Conservation (phyloP, 2,888 invertebrate genomes). For the Stenodera caucasica region DNA sequence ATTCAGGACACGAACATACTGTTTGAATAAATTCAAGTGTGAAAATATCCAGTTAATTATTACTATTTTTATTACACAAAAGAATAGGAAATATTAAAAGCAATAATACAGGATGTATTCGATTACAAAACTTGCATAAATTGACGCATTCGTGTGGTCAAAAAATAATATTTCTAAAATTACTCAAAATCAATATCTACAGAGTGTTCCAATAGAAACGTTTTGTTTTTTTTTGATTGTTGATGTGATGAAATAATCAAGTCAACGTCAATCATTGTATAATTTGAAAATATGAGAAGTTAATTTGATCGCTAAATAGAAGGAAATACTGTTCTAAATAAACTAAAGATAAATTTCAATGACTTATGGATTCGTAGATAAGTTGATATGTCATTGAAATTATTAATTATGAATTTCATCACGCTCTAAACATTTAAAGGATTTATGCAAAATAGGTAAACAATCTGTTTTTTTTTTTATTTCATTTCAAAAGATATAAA, state of each 20-base stretch:
- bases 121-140: no score
- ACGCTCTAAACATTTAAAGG: not conserved
- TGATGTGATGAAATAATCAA: no score
- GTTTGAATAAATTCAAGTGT: not conserved
- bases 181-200: not conserved
- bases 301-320: not conserved
- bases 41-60: not conserved
- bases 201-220: no score
- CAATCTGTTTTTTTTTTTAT: no score
- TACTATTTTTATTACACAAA: not conserved
- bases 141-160: no score
- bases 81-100: not conserved
- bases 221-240: no score
- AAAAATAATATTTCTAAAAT: no score
- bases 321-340: not conserved
- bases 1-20: conserved; percentile 1
- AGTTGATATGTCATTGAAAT: not conserved
- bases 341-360: not conserved
- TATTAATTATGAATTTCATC: not conserved
- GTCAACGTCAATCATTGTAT: no score
- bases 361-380: not conserved
- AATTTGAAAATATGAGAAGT: not conserved
- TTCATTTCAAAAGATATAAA: no score
- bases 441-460: no score
- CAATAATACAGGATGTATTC: no score